Evolutionary conservation across 2,888 invertebrate species (phyloP).

Genomic region (Apantesis nais): DNA sequence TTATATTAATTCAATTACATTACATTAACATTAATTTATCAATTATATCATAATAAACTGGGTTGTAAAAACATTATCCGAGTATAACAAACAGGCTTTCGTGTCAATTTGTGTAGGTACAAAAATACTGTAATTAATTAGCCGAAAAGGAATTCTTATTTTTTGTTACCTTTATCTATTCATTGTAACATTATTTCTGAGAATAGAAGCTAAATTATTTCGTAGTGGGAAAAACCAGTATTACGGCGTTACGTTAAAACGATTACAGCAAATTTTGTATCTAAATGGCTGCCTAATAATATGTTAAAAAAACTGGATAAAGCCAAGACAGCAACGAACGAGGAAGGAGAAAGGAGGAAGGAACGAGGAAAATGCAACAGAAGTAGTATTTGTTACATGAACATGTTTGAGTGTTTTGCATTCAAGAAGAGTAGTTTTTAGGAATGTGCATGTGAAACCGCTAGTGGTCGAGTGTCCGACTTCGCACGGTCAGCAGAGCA

Average conservation of each 20-base stretch:
- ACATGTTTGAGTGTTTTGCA: slow-evolving; percentile 12
- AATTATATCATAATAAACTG: too few species aligned
- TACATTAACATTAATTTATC: too few species aligned
- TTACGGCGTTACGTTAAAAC: not conserved
- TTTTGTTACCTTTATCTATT: slow-evolving; percentile 13
- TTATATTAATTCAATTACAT: too few species aligned
- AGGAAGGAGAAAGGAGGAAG: too few species aligned
- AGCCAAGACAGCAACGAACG: not conserved
- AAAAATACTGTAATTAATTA: not conserved
- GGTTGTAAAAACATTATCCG: not conserved
- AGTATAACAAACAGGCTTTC: too few species aligned
- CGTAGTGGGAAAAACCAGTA: not conserved
- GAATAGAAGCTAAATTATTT: not conserved
- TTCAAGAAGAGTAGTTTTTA: not conserved
- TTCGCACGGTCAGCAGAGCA: not conserved
- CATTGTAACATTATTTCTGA: slow-evolving; percentile 13
- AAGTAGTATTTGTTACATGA: slow-evolving; percentile 1
- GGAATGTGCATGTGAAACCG: not conserved
- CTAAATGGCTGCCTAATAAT: not conserved
- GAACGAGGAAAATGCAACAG: slow-evolving; percentile 30
- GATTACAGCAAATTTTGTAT: not conserved
- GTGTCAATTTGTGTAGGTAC: not conserved
- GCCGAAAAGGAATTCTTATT: not conserved
- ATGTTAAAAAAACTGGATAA: not conserved
- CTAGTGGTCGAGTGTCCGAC: not conserved